Evolutionary conservation across 2,888 invertebrate species (phyloP), one percentile per base, ranked within the genome.

Genomic region (Frankliniella fusca): DNA sequence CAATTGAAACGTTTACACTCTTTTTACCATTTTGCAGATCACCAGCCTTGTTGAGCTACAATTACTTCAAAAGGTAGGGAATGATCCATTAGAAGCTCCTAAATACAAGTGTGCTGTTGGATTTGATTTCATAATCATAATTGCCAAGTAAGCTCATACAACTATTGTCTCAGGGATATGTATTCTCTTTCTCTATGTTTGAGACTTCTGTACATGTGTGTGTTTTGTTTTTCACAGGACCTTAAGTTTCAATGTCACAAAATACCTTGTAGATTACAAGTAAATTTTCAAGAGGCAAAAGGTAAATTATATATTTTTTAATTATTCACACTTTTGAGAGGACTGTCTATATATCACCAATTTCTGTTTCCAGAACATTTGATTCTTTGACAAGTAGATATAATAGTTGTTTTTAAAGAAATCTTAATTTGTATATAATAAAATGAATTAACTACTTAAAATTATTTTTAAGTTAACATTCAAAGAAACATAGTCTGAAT

Each of bases 81-180:
- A 93, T 85, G 92, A 91, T 83, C 92, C 92, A 86, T 90, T 97
- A 49, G 95, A 96, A 84, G 91, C 93, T 0, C 94, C 95, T 0
- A 95, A 95, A 86, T 94, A 95, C 86, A 96, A 96, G 87, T 97
- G 97, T 87, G 93, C 94, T 49, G 94, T 96, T 8, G 92, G 93
- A 23, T 92, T 94, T 76, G 95, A 96, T 85, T 95, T 96, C 86
- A 93, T 96, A 82, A 89, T 92, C 27, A 91, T 93, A 8, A 92
- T 97, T 79, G 92, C 95, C 0, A 94, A 93, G 86, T 86, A 82
- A 81, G 83, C 82, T 50, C 9, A 20, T 0, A 15, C 48, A 48
- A 8, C n/a, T 38, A 80, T 8, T 80, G 80, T 48, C 48, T 38
- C 65, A 48, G 9, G n/a, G 80, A 23, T 54, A 27, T n/a, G 20